Conservation (phyloP, 1,140 invertebrate genomes). For the Drosophila busckii region DNA sequence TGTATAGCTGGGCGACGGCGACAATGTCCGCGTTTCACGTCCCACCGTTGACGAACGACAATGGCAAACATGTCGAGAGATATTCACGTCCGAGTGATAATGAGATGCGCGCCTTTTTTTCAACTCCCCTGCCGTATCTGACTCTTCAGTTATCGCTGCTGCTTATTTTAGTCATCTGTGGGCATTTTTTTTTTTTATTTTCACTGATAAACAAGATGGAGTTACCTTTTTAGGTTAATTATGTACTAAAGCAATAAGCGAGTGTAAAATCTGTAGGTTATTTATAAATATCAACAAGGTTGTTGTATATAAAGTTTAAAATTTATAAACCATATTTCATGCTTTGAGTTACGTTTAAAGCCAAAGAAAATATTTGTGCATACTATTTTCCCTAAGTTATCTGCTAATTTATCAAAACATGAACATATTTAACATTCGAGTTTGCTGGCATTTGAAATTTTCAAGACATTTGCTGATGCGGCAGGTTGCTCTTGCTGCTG, state of each 20-base stretch:
- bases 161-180: constrained; percentile 6
- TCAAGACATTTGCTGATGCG: constrained; percentile 70
- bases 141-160: constrained; percentile 7
- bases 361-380: too few relatives aligned
- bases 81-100: constrained; percentile 79
- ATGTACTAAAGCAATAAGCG: constrained; percentile 65
- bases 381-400: too few relatives aligned
- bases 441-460: constrained; percentile 40
- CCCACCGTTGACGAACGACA: constrained; percentile 61
- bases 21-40: constrained; percentile 47
- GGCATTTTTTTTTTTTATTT: constrained; percentile 43
- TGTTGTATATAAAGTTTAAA: too few relatives aligned
- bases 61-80: constrained; percentile 75
- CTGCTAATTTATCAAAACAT: constrained; percentile 73
- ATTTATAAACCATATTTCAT: too few relatives aligned
- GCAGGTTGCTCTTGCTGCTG: constrained; percentile 45
- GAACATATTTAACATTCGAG: constrained; percentile 42
- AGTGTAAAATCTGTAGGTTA: constrained; percentile 18
- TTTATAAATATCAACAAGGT: constrained; percentile 1
- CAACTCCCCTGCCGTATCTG: constrained; percentile 16
- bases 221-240: constrained; percentile 79
- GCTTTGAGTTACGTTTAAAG: too few relatives aligned
- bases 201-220: constrained; percentile 76
- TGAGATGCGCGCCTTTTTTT: constrained; percentile 76
- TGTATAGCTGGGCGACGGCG: constrained; percentile 41